These are phyloP conservation scores for Ianthella basta DNA, from an alignment of 37 sponge, comb jelly and placozoan species.

Conservation along the genomic window DNA sequence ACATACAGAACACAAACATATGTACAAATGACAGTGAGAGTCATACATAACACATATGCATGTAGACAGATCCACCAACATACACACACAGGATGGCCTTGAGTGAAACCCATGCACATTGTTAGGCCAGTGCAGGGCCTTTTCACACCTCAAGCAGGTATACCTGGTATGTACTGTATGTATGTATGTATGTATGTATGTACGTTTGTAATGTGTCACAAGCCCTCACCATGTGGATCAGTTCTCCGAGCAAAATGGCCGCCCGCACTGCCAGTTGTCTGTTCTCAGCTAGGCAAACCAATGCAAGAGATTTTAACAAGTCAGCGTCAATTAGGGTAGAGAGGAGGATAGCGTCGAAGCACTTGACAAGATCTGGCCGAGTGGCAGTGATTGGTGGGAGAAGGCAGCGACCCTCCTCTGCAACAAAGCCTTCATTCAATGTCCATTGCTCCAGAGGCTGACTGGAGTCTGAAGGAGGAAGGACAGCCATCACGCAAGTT, in stretches of 20 bases:
- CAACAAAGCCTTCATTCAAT: constrained; percentile 74
- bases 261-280: constrained; percentile 57
- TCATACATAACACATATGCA: too few species aligned
- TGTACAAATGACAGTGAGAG: too few species aligned
- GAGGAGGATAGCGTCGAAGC: constrained; percentile 68
- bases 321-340: constrained; percentile 46
- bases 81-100: too few species aligned
- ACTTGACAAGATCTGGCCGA: constrained; percentile 62
- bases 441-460: constrained; percentile 60
- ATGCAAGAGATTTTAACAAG: constrained; percentile 25
- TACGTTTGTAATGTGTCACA: background rate
- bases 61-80: too few species aligned
- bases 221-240: constrained; percentile 62
- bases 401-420: constrained; percentile 69
- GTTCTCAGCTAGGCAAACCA: constrained; percentile 4
- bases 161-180: too few species aligned
- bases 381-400: constrained; percentile 64
- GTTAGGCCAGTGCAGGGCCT: too few species aligned
- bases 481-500: too few species aligned
- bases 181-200: background rate
- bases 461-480: constrained; percentile 50
- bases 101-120: too few species aligned
- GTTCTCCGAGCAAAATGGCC: constrained; percentile 67
- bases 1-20: background rate
- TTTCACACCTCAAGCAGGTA: too few species aligned